Evolutionary conservation across 2,113 vertebrate species (phyloP).

Genomic region (Cynocephalus volans): DNA sequence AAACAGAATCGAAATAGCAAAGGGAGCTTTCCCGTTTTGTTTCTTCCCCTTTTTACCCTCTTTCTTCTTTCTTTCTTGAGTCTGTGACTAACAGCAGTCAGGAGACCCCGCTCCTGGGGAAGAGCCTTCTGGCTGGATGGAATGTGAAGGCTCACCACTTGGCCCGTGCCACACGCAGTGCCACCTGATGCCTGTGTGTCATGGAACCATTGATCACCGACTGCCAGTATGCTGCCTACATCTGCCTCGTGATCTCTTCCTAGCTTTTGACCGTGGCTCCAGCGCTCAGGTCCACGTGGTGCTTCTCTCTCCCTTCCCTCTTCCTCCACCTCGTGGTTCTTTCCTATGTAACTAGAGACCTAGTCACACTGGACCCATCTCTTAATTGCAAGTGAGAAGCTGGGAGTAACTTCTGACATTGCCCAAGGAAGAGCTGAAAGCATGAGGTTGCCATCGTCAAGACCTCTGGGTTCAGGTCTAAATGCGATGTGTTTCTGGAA

Average conservation of each 20-base stretch:
- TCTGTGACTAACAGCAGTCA: background rate
- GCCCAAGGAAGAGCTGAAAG: background rate
- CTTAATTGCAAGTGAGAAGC: background rate
- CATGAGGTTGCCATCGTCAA: accelerated
- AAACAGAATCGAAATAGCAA: background rate
- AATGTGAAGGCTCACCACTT: accelerated
- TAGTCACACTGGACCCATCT: background rate
- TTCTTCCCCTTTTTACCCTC: no score
- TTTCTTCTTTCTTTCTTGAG: background rate
- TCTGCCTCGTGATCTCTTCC: background rate
- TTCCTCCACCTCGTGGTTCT: background rate
- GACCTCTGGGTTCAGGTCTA: background rate
- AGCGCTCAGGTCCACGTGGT: background rate
- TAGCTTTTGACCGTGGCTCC: accelerated
- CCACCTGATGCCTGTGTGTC: accelerated
- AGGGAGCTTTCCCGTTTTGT: background rate
- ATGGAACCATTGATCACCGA: accelerated
- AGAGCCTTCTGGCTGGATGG: no score
- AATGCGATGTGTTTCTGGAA: background rate
- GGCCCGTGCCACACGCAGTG: background rate
- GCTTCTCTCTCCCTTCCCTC: background rate
- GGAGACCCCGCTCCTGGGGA: background rate
- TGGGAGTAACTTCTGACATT: background rate
- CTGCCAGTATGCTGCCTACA: background rate
- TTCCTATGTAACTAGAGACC: background rate